Evolutionary conservation across 2,113 vertebrate species (phyloP).

Genomic region (Daboia siamensis): DNA sequence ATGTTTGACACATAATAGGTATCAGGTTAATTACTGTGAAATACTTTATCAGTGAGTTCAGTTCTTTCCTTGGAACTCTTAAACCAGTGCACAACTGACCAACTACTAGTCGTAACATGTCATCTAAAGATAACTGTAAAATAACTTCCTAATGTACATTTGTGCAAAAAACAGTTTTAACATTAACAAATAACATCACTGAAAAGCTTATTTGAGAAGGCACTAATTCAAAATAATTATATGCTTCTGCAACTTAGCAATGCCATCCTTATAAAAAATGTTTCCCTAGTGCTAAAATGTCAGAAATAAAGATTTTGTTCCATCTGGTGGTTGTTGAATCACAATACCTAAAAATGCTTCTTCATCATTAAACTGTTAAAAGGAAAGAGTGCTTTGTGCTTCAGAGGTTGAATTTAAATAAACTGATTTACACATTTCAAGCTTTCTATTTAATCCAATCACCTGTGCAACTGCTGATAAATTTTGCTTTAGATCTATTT

Average conservation of each 20-base stretch:
- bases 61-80: neutral
- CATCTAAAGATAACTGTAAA: neutral
- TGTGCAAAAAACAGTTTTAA: neutral
- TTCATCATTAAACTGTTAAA: slow-evolving; percentile 22
- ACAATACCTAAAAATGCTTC: neutral
- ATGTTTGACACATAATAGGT: neutral
- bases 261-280: neutral
- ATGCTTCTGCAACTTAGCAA: slow-evolving; percentile 11
- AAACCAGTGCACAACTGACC: neutral
- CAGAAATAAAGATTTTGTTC: slow-evolving; percentile 9
- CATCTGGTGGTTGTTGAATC: slow-evolving; percentile 7
- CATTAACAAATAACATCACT: neutral
- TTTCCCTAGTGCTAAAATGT: slow-evolving; percentile 27
- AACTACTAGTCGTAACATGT: neutral
- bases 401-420: slow-evolving; percentile 35
- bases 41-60: neutral
- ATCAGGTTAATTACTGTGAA: neutral
- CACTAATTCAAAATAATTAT: slow-evolving; percentile 40
- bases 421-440: slow-evolving; percentile 7
- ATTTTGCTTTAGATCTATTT: slow-evolving; percentile 7
- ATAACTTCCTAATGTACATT: neutral
- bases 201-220: slow-evolving; percentile 12
- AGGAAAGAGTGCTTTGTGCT: neutral
- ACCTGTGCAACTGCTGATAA: slow-evolving; percentile 9
- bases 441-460: slow-evolving; percentile 7